Percentiles rank a stretch among this genome's conserved stretches.
phyloP scores from a whole-genome alignment of 2,113 vertebrate species.

The Puma concolor region DNA sequence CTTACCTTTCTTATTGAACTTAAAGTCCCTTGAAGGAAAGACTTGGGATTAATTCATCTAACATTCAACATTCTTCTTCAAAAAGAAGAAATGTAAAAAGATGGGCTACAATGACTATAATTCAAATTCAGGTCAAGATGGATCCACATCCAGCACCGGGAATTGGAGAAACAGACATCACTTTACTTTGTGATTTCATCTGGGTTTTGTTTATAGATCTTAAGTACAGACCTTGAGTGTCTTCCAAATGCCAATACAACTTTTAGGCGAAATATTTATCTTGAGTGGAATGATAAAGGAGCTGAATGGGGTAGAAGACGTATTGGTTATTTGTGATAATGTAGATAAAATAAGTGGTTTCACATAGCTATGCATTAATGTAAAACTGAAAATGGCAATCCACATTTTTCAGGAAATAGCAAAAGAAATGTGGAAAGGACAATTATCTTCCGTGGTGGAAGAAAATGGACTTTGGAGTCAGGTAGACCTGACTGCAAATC shows the following conservation, averaged over 20 bases:
- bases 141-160: background rate
- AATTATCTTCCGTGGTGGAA: background rate
- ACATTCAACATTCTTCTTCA: background rate
- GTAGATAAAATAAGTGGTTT: background rate
- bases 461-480: constrained; percentile 30
- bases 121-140: constrained; percentile 46
- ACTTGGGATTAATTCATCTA: background rate
- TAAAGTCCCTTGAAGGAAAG: background rate
- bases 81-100: background rate
- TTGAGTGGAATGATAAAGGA: background rate
- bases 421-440: constrained; percentile 28
- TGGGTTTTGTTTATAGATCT: constrained; percentile 48
- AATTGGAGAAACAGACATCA: background rate
- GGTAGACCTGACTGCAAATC: background rate
- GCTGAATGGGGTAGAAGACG: background rate
- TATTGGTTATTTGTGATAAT: constrained; percentile 15
- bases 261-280: constrained; percentile 12
- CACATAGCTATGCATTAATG: background rate
- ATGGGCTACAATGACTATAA: background rate
- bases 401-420: background rate
- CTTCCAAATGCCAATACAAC: constrained; percentile 37
- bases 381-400: background rate
- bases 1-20: background rate
- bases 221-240: constrained; percentile 41
- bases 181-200: constrained; percentile 13